These are phyloP conservation scores for Ypsolopha sequella DNA, from an alignment of 2,888 invertebrate species.

Conservation along the genomic window DNA sequence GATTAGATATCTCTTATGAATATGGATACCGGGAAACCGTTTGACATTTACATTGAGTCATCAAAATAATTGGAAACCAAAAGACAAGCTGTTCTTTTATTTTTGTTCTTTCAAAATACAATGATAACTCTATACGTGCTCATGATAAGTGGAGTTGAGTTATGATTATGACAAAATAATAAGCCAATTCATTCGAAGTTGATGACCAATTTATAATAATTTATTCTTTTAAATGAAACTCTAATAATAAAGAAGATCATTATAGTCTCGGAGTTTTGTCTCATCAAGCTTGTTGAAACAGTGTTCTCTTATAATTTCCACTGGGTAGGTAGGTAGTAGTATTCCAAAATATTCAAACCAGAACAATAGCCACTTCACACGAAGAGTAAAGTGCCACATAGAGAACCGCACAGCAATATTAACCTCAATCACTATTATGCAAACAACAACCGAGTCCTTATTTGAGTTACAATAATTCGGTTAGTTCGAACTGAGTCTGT, in stretches of 20 bases:
- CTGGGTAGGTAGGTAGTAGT: no score
- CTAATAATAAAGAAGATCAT: no score
- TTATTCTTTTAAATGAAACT: no score
- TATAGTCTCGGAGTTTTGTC: no score
- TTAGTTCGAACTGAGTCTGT: conserved; percentile 38
- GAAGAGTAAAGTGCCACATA: conserved; percentile 6
- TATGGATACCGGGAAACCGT: not conserved
- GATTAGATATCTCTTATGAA: not conserved
- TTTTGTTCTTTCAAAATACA: not conserved
- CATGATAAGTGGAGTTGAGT: conserved; percentile 1
- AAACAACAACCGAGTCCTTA: conserved; percentile 33
- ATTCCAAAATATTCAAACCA: no score
- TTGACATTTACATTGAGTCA: not conserved
- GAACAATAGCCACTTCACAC: not conserved
- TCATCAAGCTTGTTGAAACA: no score
- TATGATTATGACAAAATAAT: conserved; percentile 1
- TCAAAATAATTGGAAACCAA: conserved; percentile 1
- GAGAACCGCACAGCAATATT: conserved; percentile 6
- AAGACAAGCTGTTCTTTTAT: not conserved
- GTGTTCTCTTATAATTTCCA: no score
- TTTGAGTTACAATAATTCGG: conserved; percentile 59
- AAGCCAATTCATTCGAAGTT: conserved; percentile 1
- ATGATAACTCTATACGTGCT: not conserved
- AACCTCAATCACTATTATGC: conserved; percentile 35
- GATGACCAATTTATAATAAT: no score